Percentiles rank a stretch among this genome's conserved stretches.
phyloP scores from a whole-genome alignment of 30 jellyfish, hydroid and myxozoan genomes.

The Catostylus mosaicus region DNA sequence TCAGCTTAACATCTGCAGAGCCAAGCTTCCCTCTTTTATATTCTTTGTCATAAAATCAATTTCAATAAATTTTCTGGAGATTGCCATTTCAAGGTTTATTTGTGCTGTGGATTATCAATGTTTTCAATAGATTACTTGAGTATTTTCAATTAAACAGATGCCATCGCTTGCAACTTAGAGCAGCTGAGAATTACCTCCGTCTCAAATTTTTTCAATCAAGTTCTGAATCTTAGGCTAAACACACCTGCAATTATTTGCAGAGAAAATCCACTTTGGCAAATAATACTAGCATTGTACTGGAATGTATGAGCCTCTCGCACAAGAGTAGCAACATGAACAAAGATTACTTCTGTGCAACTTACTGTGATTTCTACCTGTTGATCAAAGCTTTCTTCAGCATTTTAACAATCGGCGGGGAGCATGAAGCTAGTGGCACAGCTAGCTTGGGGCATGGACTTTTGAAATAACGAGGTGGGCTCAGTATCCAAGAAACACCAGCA shows the following conservation, averaged over 20 bases:
- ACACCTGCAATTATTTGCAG: constrained; percentile 43
- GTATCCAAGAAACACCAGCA: no score
- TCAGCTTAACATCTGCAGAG: no score
- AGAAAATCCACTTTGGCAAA: constrained; percentile 40
- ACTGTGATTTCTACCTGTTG: constrained; percentile 21
- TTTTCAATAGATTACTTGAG: neutral
- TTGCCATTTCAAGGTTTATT: neutral
- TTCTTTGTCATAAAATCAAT: no score
- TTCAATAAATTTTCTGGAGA: neutral
- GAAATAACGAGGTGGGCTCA: no score
- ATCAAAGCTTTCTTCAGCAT: no score
- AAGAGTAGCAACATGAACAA: constrained; percentile 27
- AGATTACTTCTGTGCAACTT: neutral
- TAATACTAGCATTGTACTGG: constrained; percentile 36
- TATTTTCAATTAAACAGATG: neutral
- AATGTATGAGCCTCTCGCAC: constrained; percentile 16
- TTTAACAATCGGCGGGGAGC: no score
- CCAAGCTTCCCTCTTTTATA: no score
- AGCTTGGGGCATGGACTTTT: no score
- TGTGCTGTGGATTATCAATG: neutral
- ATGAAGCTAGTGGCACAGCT: no score
- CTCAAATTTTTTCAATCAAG: constrained; percentile 26
- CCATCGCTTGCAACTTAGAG: neutral
- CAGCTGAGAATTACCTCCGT: constrained; percentile 32
- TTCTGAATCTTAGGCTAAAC: constrained; percentile 11